Base-by-base conservation (phyloP, 2,797 vertebrate species). In the Cyclopterus lumpus region DNA sequence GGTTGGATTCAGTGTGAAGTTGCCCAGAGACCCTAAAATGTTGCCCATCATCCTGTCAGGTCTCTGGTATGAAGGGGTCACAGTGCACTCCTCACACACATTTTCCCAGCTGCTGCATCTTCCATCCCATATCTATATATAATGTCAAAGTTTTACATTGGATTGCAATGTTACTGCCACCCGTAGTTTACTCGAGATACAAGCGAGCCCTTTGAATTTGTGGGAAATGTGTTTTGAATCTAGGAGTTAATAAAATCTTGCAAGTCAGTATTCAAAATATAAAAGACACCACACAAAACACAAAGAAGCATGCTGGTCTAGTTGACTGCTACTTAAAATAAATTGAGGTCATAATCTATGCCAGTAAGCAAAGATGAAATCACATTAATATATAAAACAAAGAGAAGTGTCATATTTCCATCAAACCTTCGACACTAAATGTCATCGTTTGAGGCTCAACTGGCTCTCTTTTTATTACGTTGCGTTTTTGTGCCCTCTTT, bases 31-130 rank as follows among this genome's bases (percentile, higher is more conserved):
- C 24, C 8, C 72, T 36, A 28, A 57, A 28, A 75, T 76, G 34
- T 65, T 68, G 30, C 34, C 44, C 2, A 40, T 64, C 55, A 49
- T 34, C 18, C 28, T 36, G 64, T 67, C 53, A 44, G 44, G 34
- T 66, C 62, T 69, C 49, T 67, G 66, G 62, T 57, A 65, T 75
- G 32, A 76, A 53, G n/a, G 40, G 32, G 46, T 40, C 63, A 81
- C 46, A 44, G 65, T 5, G 55, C 34, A 51, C 58, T 20, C 10
- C 44, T 36, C 34, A 7, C 36, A 34, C 30, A 30, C 55, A 4
- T 59, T 54, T 44, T 68, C 8, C 8, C 62, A 70, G 66, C 59
- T 51, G 62, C 60, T 61, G 40, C 0, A 24, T 55, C 59, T 67
- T 22, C 15, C 1, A 38, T 63, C n/a, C n/a, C 32, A 42, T 34